Evolutionary conservation across 2,888 invertebrate genomes (phyloP), one percentile per base, ranked within the genome.

Genomic region (Exocentrus adspersus): DNA sequence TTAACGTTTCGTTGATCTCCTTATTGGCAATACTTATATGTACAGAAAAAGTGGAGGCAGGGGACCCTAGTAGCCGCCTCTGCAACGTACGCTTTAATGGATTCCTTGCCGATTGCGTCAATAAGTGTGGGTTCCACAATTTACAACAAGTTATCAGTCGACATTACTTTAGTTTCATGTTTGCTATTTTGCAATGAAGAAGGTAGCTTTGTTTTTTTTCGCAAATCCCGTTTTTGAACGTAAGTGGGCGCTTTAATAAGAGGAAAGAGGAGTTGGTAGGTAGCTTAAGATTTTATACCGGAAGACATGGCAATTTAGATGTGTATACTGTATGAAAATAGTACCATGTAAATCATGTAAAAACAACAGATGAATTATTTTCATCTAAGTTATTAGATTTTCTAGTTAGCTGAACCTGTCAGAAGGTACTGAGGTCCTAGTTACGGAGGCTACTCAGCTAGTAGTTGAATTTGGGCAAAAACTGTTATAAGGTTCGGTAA

Each of bases 81-180:
- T 58, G 45, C 17, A 48, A 24, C 14, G 28, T 48, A 20, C 28
- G 48, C 68, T 68, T 61, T 60, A 64, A 54, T 57, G 62, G 70
- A 66, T 62, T 68, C 64, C 52, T 64, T 54, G 30, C 16, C 61
- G 63, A 57, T 68, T 68, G 61, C 65, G 65, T 68, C 68, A 68
- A 59, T 59, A 45, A 53, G 53, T 45, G 68, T 68, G 68, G 63
- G 65, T 60, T 68, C 48, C 14, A 24, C 57, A 52, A 67, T 67
- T 67, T 68, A 63, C 63, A 60, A 60, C 62, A 60, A 66, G 62
- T 65, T 59, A 43, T 28, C 48, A 52, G 37, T 43, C 45, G 41
- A 45, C 45, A 57, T 48, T 48, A 64, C 60, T 60, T 54, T 37
- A 37, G 20, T 14, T 42, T 41, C 41, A 53, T 37, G 37, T 53